phyloP scores from a whole-genome alignment of 2,888 invertebrate species.

The Drosophila maculinotata region DNA sequence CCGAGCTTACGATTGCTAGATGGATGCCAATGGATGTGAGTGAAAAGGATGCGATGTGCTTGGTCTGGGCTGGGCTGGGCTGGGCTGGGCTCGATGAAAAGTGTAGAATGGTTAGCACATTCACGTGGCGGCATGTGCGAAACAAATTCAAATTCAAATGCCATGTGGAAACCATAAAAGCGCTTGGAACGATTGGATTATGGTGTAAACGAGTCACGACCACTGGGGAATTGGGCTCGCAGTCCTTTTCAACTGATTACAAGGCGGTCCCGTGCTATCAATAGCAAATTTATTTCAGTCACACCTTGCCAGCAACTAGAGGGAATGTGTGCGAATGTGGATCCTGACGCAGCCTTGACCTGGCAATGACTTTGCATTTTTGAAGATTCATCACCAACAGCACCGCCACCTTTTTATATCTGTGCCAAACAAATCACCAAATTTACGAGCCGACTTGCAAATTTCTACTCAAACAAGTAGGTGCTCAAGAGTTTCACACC shows the following conservation, averaged over 20 bases:
- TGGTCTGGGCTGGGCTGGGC: background rate
- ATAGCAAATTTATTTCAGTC: conserved; percentile 63
- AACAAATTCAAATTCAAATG: conserved; percentile 70
- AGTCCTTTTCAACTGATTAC: conserved; percentile 73
- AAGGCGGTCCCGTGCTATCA: conserved; percentile 55
- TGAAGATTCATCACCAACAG: conserved; percentile 43
- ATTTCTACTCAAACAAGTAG: conserved; percentile 27
- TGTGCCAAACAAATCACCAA: conserved; percentile 53
- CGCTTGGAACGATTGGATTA: conserved; percentile 71
- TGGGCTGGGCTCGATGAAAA: too few species aligned
- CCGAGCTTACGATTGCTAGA: conserved; percentile 28
- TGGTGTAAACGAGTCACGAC: conserved; percentile 51
- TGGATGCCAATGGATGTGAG: conserved; percentile 20
- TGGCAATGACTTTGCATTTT: conserved; percentile 58
- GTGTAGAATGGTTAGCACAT: conserved; percentile 16
- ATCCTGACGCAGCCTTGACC: conserved; percentile 59
- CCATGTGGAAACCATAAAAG: conserved; percentile 72
- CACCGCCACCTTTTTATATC: conserved; percentile 53
- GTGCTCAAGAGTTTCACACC: conserved; percentile 41
- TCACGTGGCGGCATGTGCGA: conserved; percentile 29
- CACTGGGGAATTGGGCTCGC: conserved; percentile 57
- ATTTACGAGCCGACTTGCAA: conserved; percentile 71
- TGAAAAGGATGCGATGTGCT: conserved; percentile 6
- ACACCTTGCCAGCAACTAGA: conserved; percentile 2
- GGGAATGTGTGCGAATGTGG: background rate